Conservation (phyloP, 2,888 invertebrate species). For the Loripinus fragilis region DNA sequence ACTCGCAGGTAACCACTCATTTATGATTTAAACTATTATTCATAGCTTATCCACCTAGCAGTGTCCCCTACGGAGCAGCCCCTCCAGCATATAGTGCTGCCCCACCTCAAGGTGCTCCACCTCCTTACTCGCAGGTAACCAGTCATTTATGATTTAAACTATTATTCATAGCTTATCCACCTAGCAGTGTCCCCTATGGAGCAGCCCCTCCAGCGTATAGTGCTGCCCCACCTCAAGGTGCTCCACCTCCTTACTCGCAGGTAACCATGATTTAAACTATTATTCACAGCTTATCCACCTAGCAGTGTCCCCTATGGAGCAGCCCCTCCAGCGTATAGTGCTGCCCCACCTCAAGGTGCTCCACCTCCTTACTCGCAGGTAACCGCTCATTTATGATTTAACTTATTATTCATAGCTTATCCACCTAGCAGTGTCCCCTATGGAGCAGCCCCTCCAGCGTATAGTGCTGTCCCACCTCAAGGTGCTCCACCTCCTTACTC, state of each 20-base stretch:
- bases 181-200: not conserved
- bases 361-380: slow-evolving; percentile 54
- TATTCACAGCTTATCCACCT: not conserved
- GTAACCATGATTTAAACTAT: too few relatives aligned
- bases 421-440: not conserved
- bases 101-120: slow-evolving; percentile 47
- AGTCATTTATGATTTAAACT: too few relatives aligned
- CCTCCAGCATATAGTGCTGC: slow-evolving; percentile 28
- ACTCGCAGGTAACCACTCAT: slow-evolving; percentile 38
- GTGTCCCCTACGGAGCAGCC: not conserved
- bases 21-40: too few relatives aligned
- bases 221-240: slow-evolving; percentile 37
- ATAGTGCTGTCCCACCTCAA: slow-evolving; percentile 30
- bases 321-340: slow-evolving; percentile 28
- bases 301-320: not conserved
- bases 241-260: slow-evolving; percentile 53
- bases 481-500: slow-evolving; percentile 56
- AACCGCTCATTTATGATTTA: too few relatives aligned
- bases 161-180: not conserved
- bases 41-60: not conserved
- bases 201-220: slow-evolving; percentile 27
- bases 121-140: slow-evolving; percentile 51
- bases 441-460: slow-evolving; percentile 21
- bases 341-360: slow-evolving; percentile 38
- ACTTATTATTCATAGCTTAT: not conserved